These are phyloP conservation scores for Pycnomerus fuliginosus DNA, from an alignment of 2,888 invertebrate species.

Conservation along the genomic window DNA sequence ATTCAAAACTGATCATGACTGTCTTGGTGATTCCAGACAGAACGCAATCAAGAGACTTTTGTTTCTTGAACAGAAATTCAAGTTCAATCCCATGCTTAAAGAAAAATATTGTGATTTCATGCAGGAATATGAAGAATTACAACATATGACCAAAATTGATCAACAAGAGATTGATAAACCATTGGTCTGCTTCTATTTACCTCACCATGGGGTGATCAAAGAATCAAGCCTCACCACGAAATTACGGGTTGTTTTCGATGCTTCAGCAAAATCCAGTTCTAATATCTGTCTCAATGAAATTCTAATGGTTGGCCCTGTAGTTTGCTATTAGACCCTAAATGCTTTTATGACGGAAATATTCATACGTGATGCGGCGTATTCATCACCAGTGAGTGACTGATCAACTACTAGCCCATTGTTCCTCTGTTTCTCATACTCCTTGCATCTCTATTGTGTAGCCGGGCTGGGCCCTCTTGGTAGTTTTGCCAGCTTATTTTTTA, in stretches of 20 bases:
- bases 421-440: too few species aligned
- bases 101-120: conserved; percentile 24
- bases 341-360: too few species aligned
- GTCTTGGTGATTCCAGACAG: conserved; percentile 17
- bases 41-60: conserved; percentile 21
- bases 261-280: conserved; percentile 22
- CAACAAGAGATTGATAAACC: conserved; percentile 2
- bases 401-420: too few species aligned
- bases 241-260: too few species aligned
- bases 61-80: conserved; percentile 19
- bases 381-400: too few species aligned
- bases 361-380: too few species aligned
- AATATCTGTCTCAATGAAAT: conserved; percentile 29
- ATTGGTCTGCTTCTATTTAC: conserved; percentile 28
- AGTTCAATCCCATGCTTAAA: conserved; percentile 11
- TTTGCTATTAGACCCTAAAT: too few species aligned
- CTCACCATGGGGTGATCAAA: conserved; percentile 31
- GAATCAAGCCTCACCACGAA: too few species aligned
- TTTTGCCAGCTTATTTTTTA: too few species aligned
- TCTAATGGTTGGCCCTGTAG: conserved; percentile 23
- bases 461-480: too few species aligned
- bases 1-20: conserved; percentile 5
- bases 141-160: conserved; percentile 18
- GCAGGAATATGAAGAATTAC: conserved; percentile 22
- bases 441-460: too few species aligned